phyloP scores from a whole-genome alignment of 2,888 invertebrate genomes.

The Boloria euphrosyne region DNA sequence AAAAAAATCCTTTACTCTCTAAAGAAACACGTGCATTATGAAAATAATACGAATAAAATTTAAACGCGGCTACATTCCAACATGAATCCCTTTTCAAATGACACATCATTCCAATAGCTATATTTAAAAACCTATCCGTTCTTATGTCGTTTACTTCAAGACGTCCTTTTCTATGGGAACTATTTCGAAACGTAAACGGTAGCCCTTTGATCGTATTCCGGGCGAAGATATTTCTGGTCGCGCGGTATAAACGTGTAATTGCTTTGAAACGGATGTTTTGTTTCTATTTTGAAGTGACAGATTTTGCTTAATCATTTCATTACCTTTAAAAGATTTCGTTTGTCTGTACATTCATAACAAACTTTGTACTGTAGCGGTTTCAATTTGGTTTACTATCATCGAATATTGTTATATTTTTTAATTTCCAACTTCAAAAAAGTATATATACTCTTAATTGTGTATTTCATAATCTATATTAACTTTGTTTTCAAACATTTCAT shows the following conservation, averaged over 20 bases:
- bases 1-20: too few species aligned
- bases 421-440: too few species aligned
- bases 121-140: constrained; percentile 17
- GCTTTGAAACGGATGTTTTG: constrained; percentile 22
- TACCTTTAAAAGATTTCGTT: constrained; percentile 1
- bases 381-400: too few species aligned
- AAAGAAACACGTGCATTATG: too few species aligned
- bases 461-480: too few species aligned
- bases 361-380: background rate
- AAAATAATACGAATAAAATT: background rate
- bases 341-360: background rate
- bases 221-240: constrained; percentile 3
- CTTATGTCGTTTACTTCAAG: constrained; percentile 13
- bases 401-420: too few species aligned
- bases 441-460: too few species aligned
- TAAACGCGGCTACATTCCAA: constrained; percentile 1
- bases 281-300: constrained; percentile 21
- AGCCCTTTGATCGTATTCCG: constrained; percentile 2
- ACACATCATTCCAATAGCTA: constrained; percentile 8
- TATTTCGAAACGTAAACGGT: constrained; percentile 3
- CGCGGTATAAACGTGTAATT: constrained; percentile 3
- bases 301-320: constrained; percentile 17
- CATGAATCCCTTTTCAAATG: constrained; percentile 3
- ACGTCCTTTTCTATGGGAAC: constrained; percentile 14
- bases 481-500: too few species aligned